phyloP scores from a whole-genome alignment of 2,113 vertebrate genomes.

The Brachyistius frenatus region DNA sequence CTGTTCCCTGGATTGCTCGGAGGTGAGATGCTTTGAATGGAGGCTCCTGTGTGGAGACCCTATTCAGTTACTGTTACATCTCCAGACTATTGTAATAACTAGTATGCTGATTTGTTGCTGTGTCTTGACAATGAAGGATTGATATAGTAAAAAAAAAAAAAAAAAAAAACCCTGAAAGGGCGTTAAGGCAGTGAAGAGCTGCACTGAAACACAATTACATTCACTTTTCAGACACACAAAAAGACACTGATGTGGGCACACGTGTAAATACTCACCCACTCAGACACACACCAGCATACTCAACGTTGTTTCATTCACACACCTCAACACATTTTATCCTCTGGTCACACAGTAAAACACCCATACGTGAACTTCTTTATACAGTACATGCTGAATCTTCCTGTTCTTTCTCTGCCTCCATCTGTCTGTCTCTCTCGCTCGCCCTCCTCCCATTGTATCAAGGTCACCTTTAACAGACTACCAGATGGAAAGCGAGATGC shows the following conservation, averaged over 20 bases:
- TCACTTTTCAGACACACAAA: neutral
- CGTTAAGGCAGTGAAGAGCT: too few species aligned
- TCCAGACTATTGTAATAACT: neutral
- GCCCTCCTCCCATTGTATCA: slow-evolving; percentile 2
- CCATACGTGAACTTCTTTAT: neutral
- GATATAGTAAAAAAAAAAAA: neutral
- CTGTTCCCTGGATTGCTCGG: slow-evolving; percentile 59
- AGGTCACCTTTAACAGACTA: slow-evolving; percentile 31
- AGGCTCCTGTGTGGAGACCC: neutral
- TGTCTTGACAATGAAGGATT: neutral
- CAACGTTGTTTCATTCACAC: neutral
- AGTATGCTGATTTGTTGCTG: neutral
- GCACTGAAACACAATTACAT: too few species aligned
- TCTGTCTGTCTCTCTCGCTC: neutral
- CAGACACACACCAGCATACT: neutral
- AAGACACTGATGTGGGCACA: neutral
- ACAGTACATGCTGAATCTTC: neutral
- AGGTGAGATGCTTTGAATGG: slow-evolving; percentile 59
- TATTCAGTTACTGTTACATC: neutral
- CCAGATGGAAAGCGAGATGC: slow-evolving; percentile 21
- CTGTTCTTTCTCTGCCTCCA: neutral
- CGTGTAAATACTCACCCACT: neutral
- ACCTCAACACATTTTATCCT: neutral
- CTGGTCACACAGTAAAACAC: neutral
- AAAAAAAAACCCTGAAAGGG: too few species aligned